Evolutionary conservation across 1,140 invertebrate species (phyloP).

Genomic region (Danaus melanippus): DNA sequence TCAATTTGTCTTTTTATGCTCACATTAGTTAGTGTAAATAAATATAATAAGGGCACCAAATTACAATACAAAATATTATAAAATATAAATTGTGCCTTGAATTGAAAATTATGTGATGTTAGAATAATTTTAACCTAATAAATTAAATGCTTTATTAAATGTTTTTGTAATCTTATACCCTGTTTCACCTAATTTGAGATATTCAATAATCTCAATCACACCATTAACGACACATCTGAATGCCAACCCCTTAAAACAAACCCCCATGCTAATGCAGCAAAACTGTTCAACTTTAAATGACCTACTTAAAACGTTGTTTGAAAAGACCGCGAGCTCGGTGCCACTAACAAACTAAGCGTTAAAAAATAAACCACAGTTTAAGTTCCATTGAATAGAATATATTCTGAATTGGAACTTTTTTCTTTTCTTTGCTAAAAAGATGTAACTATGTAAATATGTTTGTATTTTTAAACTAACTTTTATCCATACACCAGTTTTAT

Average conservation of each 20-base stretch:
- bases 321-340: conserved; percentile 25
- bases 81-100: conserved; percentile 43
- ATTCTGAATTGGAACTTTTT: no score
- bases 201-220: conserved; percentile 32
- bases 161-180: conserved; percentile 8
- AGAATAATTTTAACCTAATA: conserved; percentile 30
- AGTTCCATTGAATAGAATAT: conserved; percentile 2
- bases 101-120: conserved; percentile 55
- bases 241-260: conserved; percentile 37
- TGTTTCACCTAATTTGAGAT: conserved; percentile 16
- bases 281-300: conserved; percentile 50
- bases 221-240: conserved; percentile 35
- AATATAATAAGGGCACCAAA: conserved; percentile 33
- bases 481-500: no score
- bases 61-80: conserved; percentile 34
- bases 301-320: conserved; percentile 40
- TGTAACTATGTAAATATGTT: no score
- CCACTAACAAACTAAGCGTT: background rate
- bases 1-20: no score
- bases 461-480: no score
- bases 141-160: conserved; percentile 25
- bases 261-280: conserved; percentile 52
- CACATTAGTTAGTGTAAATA: conserved; percentile 25
- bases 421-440: no score
- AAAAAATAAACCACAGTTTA: conserved; percentile 15